Conservation (phyloP, 1,140 invertebrate genomes). For the Ptiloglossa arizonensis region DNA sequence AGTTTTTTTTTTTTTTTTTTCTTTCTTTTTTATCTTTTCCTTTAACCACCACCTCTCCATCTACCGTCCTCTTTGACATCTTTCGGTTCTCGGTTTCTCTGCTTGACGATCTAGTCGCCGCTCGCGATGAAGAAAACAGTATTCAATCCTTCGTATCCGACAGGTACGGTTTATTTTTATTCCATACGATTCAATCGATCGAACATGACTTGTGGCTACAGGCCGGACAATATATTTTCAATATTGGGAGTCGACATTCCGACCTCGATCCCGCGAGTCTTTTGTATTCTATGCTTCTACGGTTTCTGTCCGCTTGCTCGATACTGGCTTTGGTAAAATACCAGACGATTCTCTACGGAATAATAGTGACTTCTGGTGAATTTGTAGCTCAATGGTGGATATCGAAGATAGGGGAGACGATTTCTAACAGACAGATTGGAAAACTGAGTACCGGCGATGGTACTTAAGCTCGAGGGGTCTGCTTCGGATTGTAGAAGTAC, state of each 20-base stretch:
- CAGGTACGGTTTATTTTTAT: conserved; percentile 76
- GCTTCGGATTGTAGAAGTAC: too few relatives aligned
- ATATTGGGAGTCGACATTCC: conserved; percentile 77
- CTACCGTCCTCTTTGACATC: not conserved
- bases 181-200: conserved; percentile 78
- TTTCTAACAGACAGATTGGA: not conserved
- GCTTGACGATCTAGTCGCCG: not conserved
- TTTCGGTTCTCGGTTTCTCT: not conserved
- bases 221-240: conserved; percentile 74
- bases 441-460: too few relatives aligned
- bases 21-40: not conserved
- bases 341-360: conserved; percentile 56
- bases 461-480: too few relatives aligned
- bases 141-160: conserved; percentile 62
- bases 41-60: conserved; percentile 2
- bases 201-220: conserved; percentile 79
- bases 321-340: conserved; percentile 55
- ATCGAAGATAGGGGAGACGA: not conserved
- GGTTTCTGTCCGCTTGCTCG: conserved; percentile 36
- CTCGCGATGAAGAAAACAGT: conserved; percentile 26
- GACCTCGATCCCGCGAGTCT: conserved; percentile 62
- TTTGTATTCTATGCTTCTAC: conserved; percentile 70
- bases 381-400: conserved; percentile 38
- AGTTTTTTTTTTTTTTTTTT: not conserved
- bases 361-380: conserved; percentile 50